Percentiles rank a stretch among this genome's conserved stretches.
These are phyloP conservation scores for Latrodectus elegans DNA, from an alignment of 2,888 invertebrate species.

Conservation along the genomic window DNA sequence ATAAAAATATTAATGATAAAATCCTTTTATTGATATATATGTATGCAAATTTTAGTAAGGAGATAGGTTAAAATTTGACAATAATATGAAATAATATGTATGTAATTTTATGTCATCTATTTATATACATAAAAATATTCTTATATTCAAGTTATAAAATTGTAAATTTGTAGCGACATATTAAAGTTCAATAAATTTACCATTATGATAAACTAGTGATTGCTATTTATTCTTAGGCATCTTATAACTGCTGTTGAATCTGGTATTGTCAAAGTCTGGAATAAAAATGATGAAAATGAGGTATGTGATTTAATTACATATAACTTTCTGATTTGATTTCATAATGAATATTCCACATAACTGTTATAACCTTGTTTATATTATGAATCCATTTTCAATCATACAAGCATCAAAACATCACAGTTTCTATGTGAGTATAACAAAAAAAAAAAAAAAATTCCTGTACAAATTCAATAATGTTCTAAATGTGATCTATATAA, in stretches of 20 bases:
- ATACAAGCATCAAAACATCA: too few relatives aligned
- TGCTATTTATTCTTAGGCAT: slow-evolving; percentile 22
- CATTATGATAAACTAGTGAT: not conserved
- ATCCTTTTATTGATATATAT: not conserved
- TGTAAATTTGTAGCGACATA: not conserved
- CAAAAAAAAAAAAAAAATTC: too few relatives aligned
- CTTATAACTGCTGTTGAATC: slow-evolving; percentile 76
- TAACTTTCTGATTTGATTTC: not conserved
- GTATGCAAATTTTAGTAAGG: not conserved
- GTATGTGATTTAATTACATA: not conserved
- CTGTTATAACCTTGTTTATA: too few relatives aligned
- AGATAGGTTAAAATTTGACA: not conserved
- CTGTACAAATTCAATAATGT: too few relatives aligned
- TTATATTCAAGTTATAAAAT: not conserved
- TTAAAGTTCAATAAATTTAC: not conserved
- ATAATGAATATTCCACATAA: not conserved
- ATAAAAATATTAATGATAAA: not conserved
- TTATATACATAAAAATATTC: not conserved
- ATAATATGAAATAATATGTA: not conserved
- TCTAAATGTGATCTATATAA: not conserved
- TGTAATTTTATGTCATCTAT: not conserved
- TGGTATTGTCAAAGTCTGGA: slow-evolving; percentile 81
- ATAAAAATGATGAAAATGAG: slow-evolving; percentile 73
- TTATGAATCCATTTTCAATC: too few relatives aligned
- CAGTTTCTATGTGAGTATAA: too few relatives aligned